A percentile compares a stretch with the other conserved stretches of the same genome.
Conservation (phyloP, 2,888 invertebrate species). For the Hypomecis punctinalis region DNA sequence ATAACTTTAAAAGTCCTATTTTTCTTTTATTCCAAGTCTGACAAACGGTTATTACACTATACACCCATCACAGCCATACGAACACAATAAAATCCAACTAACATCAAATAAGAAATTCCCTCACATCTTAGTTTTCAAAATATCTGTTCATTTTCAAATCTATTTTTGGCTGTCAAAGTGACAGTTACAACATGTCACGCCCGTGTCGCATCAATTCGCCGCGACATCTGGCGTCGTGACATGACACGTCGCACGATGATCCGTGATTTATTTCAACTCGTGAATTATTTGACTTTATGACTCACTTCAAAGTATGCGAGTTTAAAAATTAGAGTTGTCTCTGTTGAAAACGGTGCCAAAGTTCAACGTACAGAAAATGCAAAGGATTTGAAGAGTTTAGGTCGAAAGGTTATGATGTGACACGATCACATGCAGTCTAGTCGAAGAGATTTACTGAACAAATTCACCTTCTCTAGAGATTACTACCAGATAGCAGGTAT, state of each 20-base stretch:
- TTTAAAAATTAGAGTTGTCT: background rate
- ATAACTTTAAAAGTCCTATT: too few relatives aligned
- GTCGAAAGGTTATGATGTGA: too few relatives aligned
- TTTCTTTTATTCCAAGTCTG: too few relatives aligned
- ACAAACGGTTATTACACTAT: too few relatives aligned
- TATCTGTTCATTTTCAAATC: slow-evolving; percentile 16
- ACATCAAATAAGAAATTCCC: slow-evolving; percentile 8
- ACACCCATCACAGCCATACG: too few relatives aligned
- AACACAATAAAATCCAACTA: background rate
- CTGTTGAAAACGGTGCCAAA: background rate
- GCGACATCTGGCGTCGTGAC: slow-evolving; percentile 15
- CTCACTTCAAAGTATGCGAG: slow-evolving; percentile 19
- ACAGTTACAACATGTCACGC: slow-evolving; percentile 21
- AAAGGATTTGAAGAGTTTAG: too few relatives aligned
- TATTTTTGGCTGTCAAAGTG: slow-evolving; percentile 20
- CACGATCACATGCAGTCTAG: too few relatives aligned
- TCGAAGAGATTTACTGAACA: too few relatives aligned
- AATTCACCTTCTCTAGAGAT: too few relatives aligned
- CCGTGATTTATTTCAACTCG: slow-evolving; percentile 18
- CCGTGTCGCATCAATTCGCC: slow-evolving; percentile 17
- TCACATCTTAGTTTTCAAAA: slow-evolving; percentile 6
- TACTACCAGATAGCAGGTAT: too few relatives aligned
- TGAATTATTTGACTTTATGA: slow-evolving; percentile 10
- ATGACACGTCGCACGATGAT: slow-evolving; percentile 17
- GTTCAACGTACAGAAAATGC: background rate